A percentile compares a stretch with the other conserved stretches of the same genome.
These are phyloP conservation scores for Tragelaphus imberbis DNA, from an alignment of 2,113 vertebrate species.

Conservation along the genomic window DNA sequence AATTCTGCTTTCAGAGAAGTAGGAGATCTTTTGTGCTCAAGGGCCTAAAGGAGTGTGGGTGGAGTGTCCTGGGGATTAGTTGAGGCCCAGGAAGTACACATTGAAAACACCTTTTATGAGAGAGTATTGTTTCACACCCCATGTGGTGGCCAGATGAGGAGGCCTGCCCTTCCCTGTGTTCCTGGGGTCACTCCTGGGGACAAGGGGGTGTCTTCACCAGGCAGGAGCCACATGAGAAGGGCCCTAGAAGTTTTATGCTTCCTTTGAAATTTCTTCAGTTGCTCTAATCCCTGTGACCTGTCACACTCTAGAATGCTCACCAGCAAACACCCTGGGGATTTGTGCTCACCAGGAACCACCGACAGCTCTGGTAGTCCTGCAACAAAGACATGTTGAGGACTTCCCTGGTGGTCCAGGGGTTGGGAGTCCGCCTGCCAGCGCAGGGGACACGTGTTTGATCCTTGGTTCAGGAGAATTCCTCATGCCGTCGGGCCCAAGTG, in stretches of 20 bases:
- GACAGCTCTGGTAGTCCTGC: neutral
- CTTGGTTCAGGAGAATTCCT: neutral
- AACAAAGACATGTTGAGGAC: neutral
- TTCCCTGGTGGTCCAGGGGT: neutral
- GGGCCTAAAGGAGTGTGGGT: neutral
- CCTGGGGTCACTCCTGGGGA: neutral
- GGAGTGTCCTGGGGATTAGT: neutral
- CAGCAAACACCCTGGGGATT: neutral
- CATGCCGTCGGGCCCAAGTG: neutral
- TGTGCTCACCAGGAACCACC: neutral
- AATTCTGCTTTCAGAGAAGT: slow-evolving; percentile 32
- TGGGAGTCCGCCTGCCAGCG: neutral
- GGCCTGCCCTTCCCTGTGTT: neutral
- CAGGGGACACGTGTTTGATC: neutral
- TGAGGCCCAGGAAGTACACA: neutral
- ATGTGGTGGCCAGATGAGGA: neutral
- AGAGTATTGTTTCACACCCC: neutral
- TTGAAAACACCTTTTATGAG: neutral
- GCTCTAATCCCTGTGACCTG: neutral
- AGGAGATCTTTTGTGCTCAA: neutral
- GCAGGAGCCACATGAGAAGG: neutral
- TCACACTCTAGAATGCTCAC: neutral
- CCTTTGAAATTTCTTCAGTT: neutral
- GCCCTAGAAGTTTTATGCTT: neutral
- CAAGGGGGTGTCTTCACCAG: neutral